Evolutionary conservation across 1,140 invertebrate species (phyloP).

Genomic region (Pantala flavescens): DNA sequence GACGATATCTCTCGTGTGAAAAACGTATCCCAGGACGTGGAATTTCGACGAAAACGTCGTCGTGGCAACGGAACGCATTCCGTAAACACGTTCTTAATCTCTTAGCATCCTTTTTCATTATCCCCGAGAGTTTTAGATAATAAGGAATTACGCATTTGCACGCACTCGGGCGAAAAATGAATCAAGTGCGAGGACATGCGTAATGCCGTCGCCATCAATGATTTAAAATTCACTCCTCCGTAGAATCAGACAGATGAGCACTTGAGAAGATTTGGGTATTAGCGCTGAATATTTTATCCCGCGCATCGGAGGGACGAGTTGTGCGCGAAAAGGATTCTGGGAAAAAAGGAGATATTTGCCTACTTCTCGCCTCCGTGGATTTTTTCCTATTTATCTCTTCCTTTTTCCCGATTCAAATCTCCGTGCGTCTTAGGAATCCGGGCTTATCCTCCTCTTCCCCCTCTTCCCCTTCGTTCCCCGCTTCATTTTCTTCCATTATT

Average conservation of each 20-base stretch:
- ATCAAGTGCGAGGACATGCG: not conserved
- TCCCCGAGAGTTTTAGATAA: not conserved
- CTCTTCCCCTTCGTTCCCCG: too few species aligned
- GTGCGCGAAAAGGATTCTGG: not conserved
- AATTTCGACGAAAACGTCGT: too few species aligned
- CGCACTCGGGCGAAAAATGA: not conserved
- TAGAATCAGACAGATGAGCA: slow-evolving; percentile 9
- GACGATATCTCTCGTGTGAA: too few species aligned
- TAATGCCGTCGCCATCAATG: not conserved
- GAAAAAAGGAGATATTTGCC: too few species aligned
- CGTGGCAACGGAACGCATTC: too few species aligned
- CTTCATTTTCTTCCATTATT: too few species aligned
- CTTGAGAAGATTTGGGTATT: slow-evolving; percentile 9
- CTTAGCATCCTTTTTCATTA: not conserved
- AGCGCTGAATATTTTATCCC: slow-evolving; percentile 5
- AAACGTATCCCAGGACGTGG: too few species aligned
- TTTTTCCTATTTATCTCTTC: too few species aligned
- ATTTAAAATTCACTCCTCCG: not conserved
- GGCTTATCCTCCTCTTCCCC: too few species aligned
- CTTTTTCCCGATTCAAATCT: too few species aligned
- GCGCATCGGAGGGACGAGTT: not conserved
- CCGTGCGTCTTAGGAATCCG: too few species aligned
- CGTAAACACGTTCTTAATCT: not conserved
- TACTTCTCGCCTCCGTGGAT: too few species aligned
- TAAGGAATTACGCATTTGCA: slow-evolving; percentile 1